Evolutionary conservation across 2,888 invertebrate species (phyloP).

Genomic region (Neoitamus cyanurus): DNA sequence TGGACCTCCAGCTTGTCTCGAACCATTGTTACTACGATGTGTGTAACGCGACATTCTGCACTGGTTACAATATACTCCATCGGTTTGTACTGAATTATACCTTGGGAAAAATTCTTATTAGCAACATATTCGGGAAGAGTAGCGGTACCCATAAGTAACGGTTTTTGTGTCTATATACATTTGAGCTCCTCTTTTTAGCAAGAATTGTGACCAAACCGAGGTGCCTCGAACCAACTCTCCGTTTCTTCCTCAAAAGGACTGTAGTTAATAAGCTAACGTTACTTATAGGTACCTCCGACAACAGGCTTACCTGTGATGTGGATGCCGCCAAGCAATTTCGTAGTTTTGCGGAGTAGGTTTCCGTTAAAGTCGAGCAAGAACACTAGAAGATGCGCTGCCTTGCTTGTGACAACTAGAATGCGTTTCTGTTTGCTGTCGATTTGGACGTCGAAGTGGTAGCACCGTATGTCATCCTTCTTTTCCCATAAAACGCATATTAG

Average conservation of each 20-base stretch:
- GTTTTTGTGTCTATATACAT: too few relatives aligned
- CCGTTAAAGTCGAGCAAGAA: constrained; percentile 56
- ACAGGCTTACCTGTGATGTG: constrained; percentile 43
- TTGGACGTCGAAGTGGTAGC: constrained; percentile 56
- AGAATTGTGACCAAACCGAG: too few relatives aligned
- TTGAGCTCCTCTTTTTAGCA: too few relatives aligned
- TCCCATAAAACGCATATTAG: constrained; percentile 58
- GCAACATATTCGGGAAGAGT: neutral
- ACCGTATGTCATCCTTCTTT: constrained; percentile 58
- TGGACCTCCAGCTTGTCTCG: neutral
- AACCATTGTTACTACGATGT: neutral
- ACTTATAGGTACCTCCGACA: neutral
- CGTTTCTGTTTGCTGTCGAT: constrained; percentile 51
- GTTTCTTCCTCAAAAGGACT: too few relatives aligned
- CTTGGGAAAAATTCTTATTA: constrained; percentile 51
- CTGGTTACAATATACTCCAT: constrained; percentile 51
- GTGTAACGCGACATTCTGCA: neutral
- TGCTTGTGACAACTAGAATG: constrained; percentile 58
- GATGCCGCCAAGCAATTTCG: constrained; percentile 29
- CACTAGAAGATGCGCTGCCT: constrained; percentile 59
- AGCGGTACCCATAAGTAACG: neutral
- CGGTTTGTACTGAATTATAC: constrained; percentile 54
- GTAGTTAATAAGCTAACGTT: too few relatives aligned
- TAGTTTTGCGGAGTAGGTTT: neutral
- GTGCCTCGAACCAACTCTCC: too few relatives aligned